phyloP scores from a whole-genome alignment of 2,113 vertebrate genomes.

The Anhinga rufa region DNA sequence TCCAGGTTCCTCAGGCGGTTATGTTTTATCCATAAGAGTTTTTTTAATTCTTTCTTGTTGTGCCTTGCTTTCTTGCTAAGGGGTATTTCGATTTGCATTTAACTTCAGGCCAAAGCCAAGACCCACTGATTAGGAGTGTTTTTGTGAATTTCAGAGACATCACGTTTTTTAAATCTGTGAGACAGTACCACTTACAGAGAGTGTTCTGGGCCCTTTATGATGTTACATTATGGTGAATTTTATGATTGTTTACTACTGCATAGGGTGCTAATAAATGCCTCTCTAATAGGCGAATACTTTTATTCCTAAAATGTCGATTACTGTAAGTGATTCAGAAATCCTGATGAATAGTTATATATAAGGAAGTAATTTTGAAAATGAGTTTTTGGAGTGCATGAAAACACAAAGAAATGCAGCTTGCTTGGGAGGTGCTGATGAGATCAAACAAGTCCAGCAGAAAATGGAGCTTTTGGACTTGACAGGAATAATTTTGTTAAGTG shows the following conservation, averaged over 20 bases:
- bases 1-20: not conserved
- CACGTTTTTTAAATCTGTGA: not conserved
- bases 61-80: not conserved
- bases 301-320: not conserved
- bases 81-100: not conserved
- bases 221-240: not conserved
- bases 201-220: not conserved
- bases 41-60: not conserved
- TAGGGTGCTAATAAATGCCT: not conserved
- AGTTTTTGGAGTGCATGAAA: not conserved
- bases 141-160: not conserved
- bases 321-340: conserved; percentile 8
- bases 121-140: not conserved
- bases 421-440: not conserved
- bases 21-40: not conserved
- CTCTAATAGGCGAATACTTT: not conserved
- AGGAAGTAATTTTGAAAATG: conserved; percentile 20
- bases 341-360: not conserved
- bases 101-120: not conserved
- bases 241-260: not conserved
- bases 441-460: conserved; percentile 19
- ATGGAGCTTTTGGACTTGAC: conserved; percentile 19
- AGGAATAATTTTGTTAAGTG: conserved; percentile 37
- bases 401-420: not conserved
- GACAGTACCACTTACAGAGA: not conserved